These are phyloP conservation scores for Cyclophora punctaria DNA, from an alignment of 2,888 invertebrate genomes.

Conservation along the genomic window DNA sequence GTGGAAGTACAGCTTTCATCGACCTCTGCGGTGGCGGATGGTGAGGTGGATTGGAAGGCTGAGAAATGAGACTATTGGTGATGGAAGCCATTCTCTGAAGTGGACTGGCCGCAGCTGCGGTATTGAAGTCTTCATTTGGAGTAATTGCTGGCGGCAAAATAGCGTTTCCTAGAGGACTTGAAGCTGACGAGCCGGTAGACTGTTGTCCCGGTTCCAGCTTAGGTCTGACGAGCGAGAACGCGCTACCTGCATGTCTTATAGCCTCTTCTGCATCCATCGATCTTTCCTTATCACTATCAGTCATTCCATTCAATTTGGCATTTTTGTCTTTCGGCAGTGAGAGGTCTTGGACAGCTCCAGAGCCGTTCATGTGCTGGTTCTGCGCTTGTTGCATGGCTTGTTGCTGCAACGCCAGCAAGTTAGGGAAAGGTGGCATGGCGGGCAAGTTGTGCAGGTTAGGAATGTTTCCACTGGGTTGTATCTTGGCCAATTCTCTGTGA, in stretches of 20 bases:
- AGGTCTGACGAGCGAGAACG: conserved; percentile 91
- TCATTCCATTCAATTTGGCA: conserved; percentile 78
- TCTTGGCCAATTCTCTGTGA: conserved; percentile 93
- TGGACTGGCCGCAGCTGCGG: conserved; percentile 91
- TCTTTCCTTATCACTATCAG: conserved; percentile 81
- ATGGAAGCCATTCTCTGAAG: conserved; percentile 98
- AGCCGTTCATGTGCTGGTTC: conserved; percentile 77
- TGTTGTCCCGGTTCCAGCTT: conserved; percentile 87
- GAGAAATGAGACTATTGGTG: conserved; percentile 95
- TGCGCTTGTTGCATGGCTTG: conserved; percentile 65
- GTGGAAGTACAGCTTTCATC: conserved; percentile 96
- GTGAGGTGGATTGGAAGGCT: conserved; percentile 89
- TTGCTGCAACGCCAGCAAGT: conserved; percentile 86
- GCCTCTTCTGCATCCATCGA: conserved; percentile 78
- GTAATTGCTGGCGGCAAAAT: conserved; percentile 90
- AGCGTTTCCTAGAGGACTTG: conserved; percentile 88
- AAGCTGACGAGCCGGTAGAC: conserved; percentile 85
- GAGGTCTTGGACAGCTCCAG: conserved; percentile 84
- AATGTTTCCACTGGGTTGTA: conserved; percentile 81
- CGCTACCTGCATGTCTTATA: conserved; percentile 85
- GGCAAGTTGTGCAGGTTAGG: conserved; percentile 71
- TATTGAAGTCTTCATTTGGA: conserved; percentile 86
- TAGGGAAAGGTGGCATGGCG: conserved; percentile 75
- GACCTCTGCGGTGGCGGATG: conserved; percentile 90
- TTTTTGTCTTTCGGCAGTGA: conserved; percentile 86